Evolutionary conservation across 2,797 vertebrate species (phyloP).

Genomic region (Hipposideros larvatus): DNA sequence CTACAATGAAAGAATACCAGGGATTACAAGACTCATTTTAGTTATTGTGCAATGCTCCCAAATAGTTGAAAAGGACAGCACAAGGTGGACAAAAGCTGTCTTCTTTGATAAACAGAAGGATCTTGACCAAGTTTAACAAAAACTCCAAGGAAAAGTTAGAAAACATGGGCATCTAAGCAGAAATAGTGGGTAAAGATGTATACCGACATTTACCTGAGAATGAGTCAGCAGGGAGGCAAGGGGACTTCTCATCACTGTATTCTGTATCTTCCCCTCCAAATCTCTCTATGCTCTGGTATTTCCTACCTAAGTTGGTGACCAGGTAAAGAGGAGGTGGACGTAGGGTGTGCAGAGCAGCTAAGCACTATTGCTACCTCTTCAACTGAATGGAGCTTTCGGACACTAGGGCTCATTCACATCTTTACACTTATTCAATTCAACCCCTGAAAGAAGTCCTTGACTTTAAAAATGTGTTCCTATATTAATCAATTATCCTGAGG

Average conservation of each 20-base stretch:
- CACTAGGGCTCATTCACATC: neutral
- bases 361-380: neutral
- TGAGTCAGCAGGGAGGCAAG: too few species aligned
- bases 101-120: neutral
- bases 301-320: neutral
- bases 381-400: neutral
- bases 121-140: neutral
- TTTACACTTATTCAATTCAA: neutral
- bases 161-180: neutral
- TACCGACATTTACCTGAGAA: neutral
- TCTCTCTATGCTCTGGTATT: neutral
- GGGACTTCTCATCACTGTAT: neutral
- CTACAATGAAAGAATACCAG: neutral
- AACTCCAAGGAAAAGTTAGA: neutral
- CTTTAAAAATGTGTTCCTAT: constrained; percentile 22
- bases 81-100: neutral
- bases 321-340: neutral
- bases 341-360: neutral
- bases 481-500: neutral
- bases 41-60: neutral
- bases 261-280: neutral
- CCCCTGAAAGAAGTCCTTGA: neutral
- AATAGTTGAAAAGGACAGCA: neutral
- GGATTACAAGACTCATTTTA: neutral
- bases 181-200: neutral